Conservation (phyloP, 2,113 vertebrate species). For the Mesitornis unicolor region DNA sequence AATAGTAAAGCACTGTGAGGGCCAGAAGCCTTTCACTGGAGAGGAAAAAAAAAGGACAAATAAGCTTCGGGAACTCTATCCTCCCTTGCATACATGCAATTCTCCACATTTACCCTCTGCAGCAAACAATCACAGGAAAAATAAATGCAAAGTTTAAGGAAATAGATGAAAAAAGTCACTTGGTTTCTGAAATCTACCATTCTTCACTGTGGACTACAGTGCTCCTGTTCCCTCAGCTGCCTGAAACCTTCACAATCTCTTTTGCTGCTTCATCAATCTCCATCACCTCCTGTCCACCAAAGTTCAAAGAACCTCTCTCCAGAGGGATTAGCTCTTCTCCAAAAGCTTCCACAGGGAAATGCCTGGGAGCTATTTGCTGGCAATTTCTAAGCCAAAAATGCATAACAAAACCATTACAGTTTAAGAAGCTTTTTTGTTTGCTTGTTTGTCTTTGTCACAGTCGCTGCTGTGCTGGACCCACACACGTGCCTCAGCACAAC, state of each 20-base stretch:
- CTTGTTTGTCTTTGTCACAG: not conserved
- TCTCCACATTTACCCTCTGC: not conserved
- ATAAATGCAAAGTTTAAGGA: not conserved
- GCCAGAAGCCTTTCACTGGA: not conserved
- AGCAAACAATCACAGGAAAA: constrained; percentile 27
- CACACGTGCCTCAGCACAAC: not conserved
- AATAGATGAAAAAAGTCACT: not conserved
- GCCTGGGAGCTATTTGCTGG: not conserved
- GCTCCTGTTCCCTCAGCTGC: not conserved
- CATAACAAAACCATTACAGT: not conserved
- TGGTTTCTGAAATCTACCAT: not conserved
- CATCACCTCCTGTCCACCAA: not conserved
- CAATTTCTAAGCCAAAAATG: not conserved
- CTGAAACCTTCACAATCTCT: not conserved
- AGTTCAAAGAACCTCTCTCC: not conserved
- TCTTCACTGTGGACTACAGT: not conserved
- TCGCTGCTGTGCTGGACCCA: not conserved
- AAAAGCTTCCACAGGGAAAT: not conserved
- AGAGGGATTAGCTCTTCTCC: not conserved
- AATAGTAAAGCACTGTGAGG: not conserved
- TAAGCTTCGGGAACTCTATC: not conserved
- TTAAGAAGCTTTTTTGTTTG: not conserved
- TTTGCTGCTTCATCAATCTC: not conserved
- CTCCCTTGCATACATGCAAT: not conserved
- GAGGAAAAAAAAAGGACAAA: not conserved